Percentiles rank a stretch among this genome's conserved stretches.
Evolutionary conservation across 2,888 invertebrate genomes (phyloP).

Genomic region (Amblyjoppa fuscipennis): DNA sequence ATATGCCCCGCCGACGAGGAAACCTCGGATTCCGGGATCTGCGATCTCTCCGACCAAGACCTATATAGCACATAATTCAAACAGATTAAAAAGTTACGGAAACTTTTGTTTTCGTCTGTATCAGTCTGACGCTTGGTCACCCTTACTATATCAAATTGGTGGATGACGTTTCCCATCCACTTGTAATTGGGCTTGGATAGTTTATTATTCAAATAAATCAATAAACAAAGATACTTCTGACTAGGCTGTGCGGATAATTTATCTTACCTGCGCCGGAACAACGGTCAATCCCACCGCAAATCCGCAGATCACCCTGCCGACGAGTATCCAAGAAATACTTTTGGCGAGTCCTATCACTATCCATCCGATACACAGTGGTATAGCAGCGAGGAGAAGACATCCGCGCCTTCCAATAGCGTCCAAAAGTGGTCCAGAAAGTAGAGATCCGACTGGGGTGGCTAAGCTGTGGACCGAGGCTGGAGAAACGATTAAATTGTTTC

Average conservation of each 20-base stretch:
- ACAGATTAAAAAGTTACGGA: background rate
- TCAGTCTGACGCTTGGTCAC: too few relatives aligned
- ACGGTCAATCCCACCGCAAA: constrained; percentile 91
- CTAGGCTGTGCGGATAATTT: background rate
- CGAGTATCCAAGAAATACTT: constrained; percentile 87
- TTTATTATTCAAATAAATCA: too few relatives aligned
- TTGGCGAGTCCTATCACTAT: constrained; percentile 87
- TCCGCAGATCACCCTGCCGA: constrained; percentile 90
- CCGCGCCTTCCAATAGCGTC: constrained; percentile 90
- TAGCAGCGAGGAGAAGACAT: constrained; percentile 88
- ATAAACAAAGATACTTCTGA: too few relatives aligned
- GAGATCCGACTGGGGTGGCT: constrained; percentile 91
- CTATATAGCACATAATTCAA: constrained; percentile 83
- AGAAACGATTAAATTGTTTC: background rate
- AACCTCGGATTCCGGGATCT: constrained; percentile 90
- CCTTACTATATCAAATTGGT: too few relatives aligned
- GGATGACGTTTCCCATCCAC: too few relatives aligned
- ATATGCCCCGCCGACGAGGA: constrained; percentile 90
- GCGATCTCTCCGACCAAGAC: constrained; percentile 92
- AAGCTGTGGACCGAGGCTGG: constrained; percentile 92
- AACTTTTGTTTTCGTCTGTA: too few relatives aligned
- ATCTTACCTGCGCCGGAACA: constrained; percentile 90
- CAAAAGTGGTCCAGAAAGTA: constrained; percentile 90
- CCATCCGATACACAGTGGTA: constrained; percentile 91
- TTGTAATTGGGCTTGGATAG: too few relatives aligned